These are phyloP conservation scores for Leptopilina myrica DNA, from an alignment of 2,888 invertebrate genomes.

Conservation along the genomic window DNA sequence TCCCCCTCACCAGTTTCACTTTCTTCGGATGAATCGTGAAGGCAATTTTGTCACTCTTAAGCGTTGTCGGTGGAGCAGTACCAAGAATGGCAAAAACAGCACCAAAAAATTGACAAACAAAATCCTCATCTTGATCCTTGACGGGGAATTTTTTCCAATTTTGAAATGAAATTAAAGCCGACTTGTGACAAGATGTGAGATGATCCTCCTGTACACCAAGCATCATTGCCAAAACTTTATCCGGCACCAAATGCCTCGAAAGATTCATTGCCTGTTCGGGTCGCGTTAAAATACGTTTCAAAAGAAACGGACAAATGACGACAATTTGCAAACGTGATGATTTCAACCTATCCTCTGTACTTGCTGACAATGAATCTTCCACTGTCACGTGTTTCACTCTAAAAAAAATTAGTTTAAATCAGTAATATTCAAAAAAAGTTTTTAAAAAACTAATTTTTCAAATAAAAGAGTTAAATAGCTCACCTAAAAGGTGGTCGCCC, in stretches of 20 bases:
- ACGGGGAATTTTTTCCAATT: conserved; percentile 90
- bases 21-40: conserved; percentile 87
- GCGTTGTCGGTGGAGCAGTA: conserved; percentile 57
- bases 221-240: conserved; percentile 88
- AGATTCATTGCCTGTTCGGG: conserved; percentile 78
- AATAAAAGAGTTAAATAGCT: neutral
- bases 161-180: conserved; percentile 84
- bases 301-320: conserved; percentile 86
- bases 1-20: conserved; percentile 82
- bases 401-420: neutral
- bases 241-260: conserved; percentile 82
- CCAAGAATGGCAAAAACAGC: conserved; percentile 89
- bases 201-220: conserved; percentile 87
- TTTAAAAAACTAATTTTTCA: no score
- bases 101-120: conserved; percentile 90
- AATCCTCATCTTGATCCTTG: conserved; percentile 89
- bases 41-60: conserved; percentile 80
- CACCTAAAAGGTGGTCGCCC: conserved; percentile 79
- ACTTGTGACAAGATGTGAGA: conserved; percentile 82
- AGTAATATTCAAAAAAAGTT: neutral
- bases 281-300: conserved; percentile 80
- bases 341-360: conserved; percentile 79
- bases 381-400: conserved; percentile 87
- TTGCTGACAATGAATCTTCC: conserved; percentile 81
- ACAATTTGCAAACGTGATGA: conserved; percentile 88